These are phyloP conservation scores for Pararge aegeria DNA, from an alignment of 1,140 invertebrate species.

Conservation along the genomic window DNA sequence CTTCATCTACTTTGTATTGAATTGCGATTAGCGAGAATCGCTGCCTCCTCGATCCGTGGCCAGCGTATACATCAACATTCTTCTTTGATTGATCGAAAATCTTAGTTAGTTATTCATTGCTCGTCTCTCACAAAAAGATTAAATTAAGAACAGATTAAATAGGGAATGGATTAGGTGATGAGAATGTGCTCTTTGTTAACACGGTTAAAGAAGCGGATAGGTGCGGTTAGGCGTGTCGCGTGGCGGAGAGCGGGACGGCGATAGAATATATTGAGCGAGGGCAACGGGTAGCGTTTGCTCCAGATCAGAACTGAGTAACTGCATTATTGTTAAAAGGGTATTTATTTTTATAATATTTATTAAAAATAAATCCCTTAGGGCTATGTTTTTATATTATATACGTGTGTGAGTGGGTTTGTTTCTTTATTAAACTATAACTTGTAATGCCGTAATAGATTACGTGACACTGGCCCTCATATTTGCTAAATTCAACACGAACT, in stretches of 20 bases:
- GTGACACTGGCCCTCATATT: too few relatives aligned
- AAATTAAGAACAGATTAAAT: too few relatives aligned
- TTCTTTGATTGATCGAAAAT: too few relatives aligned
- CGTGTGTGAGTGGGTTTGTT: too few relatives aligned
- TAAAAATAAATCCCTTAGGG: too few relatives aligned
- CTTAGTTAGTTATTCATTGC: too few relatives aligned
- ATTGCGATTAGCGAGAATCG: not conserved
- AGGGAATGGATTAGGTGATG: not conserved
- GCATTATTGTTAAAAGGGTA: not conserved
- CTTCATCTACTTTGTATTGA: too few relatives aligned
- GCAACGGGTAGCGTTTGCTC: slow-evolving; percentile 13
- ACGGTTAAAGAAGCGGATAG: slow-evolving; percentile 28
- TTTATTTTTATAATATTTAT: too few relatives aligned
- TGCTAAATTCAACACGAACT: too few relatives aligned
- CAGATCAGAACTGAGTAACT: not conserved
- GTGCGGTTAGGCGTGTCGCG: slow-evolving; percentile 43
- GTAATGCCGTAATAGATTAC: too few relatives aligned
- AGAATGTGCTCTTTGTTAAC: not conserved
- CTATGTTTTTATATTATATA: too few relatives aligned
- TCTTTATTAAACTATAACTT: too few relatives aligned
- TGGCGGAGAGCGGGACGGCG: slow-evolving; percentile 42
- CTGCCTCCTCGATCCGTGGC: not conserved
- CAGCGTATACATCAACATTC: not conserved
- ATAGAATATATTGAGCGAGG: slow-evolving; percentile 21
- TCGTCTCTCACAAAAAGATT: not conserved